These are phyloP conservation scores for Cataglyphis altisquamis DNA, from an alignment of 2,888 invertebrate genomes.

Conservation along the genomic window DNA sequence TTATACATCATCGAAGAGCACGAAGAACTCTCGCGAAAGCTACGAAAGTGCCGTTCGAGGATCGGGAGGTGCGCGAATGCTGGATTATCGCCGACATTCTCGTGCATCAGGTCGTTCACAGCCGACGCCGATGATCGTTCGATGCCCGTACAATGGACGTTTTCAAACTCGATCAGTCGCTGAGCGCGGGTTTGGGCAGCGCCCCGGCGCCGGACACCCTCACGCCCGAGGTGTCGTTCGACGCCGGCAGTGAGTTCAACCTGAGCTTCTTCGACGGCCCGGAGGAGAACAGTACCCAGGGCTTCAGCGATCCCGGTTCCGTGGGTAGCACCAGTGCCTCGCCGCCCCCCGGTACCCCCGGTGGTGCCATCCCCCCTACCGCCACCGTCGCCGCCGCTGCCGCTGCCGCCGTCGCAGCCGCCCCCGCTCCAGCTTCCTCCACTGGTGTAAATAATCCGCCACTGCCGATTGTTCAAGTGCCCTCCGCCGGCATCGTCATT, in stretches of 20 bases:
- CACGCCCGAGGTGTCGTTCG: constrained; percentile 90
- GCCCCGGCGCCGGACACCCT: constrained; percentile 89
- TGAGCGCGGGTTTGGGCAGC: constrained; percentile 89
- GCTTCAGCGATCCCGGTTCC: constrained; percentile 90
- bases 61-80: constrained; percentile 73
- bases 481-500: constrained; percentile 83
- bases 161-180: constrained; percentile 90
- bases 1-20: not conserved
- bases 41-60: constrained; percentile 5
- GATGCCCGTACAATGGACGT: constrained; percentile 89
- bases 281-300: constrained; percentile 90
- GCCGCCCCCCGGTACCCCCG: constrained; percentile 84
- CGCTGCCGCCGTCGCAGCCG: constrained; percentile 78
- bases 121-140: constrained; percentile 62
- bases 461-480: constrained; percentile 83
- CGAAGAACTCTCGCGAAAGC: not conserved
- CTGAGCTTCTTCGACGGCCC: constrained; percentile 92
- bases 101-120: constrained; percentile 66
- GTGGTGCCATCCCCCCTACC: constrained; percentile 79
- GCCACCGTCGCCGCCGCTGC: constrained; percentile 74
- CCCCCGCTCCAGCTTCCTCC: not conserved
- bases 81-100: constrained; percentile 58
- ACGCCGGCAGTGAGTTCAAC: constrained; percentile 93
- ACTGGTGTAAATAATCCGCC: constrained; percentile 78
- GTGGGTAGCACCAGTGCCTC: constrained; percentile 87